A percentile compares a stretch with the other conserved stretches of the same genome.
Evolutionary conservation across 1,140 invertebrate species (phyloP).

Genomic region (Frieseomelitta varia): DNA sequence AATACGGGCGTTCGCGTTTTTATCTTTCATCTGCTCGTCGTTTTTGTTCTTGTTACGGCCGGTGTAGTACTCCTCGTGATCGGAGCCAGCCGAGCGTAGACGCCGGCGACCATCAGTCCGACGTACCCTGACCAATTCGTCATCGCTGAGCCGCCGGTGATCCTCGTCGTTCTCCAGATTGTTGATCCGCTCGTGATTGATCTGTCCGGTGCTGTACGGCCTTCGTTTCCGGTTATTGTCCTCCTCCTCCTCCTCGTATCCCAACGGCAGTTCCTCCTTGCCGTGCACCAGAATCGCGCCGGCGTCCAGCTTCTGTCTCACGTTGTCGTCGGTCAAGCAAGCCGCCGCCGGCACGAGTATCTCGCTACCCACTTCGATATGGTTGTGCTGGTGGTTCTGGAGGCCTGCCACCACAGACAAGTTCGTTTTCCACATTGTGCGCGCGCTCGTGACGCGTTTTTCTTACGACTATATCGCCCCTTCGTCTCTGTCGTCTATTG

Average conservation of each 20-base stretch:
- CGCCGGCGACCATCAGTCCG: conserved; percentile 39
- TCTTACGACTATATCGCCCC: conserved; percentile 14
- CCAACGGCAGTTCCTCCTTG: conserved; percentile 86
- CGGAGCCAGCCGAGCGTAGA: conserved; percentile 52
- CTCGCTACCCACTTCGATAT: conserved; percentile 81
- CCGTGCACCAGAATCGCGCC: conserved; percentile 84
- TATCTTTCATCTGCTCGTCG: conserved; percentile 67
- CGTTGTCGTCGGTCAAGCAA: conserved; percentile 76
- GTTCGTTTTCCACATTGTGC: conserved; percentile 45
- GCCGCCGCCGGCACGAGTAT: conserved; percentile 72
- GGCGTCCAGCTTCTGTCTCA: conserved; percentile 77
- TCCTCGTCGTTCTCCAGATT: conserved; percentile 56
- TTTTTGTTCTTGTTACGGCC: conserved; percentile 58
- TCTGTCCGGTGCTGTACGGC: conserved; percentile 62
- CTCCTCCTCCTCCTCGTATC: conserved; percentile 50
- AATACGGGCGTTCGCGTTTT: conserved; percentile 75
- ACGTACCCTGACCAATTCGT: conserved; percentile 55
- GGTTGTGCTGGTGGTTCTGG: conserved; percentile 66
- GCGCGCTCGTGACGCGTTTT: conserved; percentile 58
- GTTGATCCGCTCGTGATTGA: conserved; percentile 53
- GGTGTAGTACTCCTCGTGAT: conserved; percentile 60
- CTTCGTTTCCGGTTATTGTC: conserved; percentile 62
- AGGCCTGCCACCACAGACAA: conserved; percentile 73
- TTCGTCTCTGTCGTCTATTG: neutral
- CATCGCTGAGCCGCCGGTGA: conserved; percentile 52